phyloP scores from a whole-genome alignment of 2,888 invertebrate species.

The Caenorhabditis sp. region DNA sequence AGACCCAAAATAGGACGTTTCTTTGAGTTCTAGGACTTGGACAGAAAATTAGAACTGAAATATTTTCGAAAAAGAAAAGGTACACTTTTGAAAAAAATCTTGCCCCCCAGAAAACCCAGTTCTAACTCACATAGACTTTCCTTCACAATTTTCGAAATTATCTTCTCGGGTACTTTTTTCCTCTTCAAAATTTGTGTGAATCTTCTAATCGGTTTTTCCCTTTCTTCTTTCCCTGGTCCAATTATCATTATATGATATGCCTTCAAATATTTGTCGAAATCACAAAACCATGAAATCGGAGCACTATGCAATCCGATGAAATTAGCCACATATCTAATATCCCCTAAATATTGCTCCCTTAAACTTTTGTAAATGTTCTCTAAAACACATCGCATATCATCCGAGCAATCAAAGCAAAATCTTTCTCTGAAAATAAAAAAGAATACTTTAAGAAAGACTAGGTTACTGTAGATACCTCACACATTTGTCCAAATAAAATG shows the following conservation, averaged over 20 bases:
- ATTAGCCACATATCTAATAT: neutral
- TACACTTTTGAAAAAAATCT: no score
- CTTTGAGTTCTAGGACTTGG: no score
- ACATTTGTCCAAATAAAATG: slow-evolving; percentile 20
- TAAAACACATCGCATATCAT: slow-evolving; percentile 13
- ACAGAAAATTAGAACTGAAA: no score
- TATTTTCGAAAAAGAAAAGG: no score
- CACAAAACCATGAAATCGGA: slow-evolving; percentile 6
- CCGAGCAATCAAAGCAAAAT: slow-evolving; percentile 10
- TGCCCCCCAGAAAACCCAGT: no score
- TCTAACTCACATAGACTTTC: slow-evolving; percentile 5
- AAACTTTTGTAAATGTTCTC: slow-evolving; percentile 8
- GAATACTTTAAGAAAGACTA: neutral
- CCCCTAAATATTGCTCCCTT: neutral
- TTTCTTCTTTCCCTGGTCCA: slow-evolving; percentile 10
- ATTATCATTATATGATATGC: slow-evolving; percentile 17
- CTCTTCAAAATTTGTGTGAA: slow-evolving; percentile 12
- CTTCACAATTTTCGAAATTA: slow-evolving; percentile 7
- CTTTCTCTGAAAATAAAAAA: slow-evolving; percentile 5
- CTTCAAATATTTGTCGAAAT: slow-evolving; percentile 9
- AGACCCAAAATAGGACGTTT: no score
- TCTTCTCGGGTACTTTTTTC: slow-evolving; percentile 3
- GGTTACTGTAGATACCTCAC: neutral
- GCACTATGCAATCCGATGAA: neutral
- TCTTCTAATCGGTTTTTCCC: slow-evolving; percentile 6